phyloP scores from a whole-genome alignment of 1,140 invertebrate species.

The Aphelenchoides fujianensis region DNA sequence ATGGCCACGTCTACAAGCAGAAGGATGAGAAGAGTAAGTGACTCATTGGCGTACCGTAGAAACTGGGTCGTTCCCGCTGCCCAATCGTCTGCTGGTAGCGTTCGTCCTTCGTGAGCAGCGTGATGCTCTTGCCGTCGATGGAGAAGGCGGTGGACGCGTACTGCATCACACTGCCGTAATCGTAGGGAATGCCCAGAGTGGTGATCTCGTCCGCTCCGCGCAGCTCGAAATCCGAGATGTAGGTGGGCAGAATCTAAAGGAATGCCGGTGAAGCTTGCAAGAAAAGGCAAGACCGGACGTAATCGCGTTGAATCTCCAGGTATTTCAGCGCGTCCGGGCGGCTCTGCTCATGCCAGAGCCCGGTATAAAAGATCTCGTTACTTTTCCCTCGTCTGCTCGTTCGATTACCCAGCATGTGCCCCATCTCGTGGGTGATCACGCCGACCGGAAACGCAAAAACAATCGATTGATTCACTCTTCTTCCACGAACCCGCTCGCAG shows the following conservation, averaged over 20 bases:
- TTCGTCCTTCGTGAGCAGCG: slow-evolving; percentile 48
- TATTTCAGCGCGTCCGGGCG: slow-evolving; percentile 61
- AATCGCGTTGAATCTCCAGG: slow-evolving; percentile 60
- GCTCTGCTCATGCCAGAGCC: slow-evolving; percentile 65
- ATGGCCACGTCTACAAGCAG: slow-evolving; percentile 38
- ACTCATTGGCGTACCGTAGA: slow-evolving; percentile 38
- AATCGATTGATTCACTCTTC: no score
- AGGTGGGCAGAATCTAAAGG: slow-evolving; percentile 52
- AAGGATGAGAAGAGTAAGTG: slow-evolving; percentile 18
- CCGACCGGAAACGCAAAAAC: slow-evolving; percentile 44
- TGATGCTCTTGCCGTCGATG: slow-evolving; percentile 49
- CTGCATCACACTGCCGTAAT: slow-evolving; percentile 65
- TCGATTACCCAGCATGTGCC: slow-evolving; percentile 64
- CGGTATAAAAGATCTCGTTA: no score
- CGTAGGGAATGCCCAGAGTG: slow-evolving; percentile 63
- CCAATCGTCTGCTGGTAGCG: slow-evolving; percentile 54
- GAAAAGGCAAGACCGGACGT: no score
- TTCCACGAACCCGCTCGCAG: background rate
- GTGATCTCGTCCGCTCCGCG: slow-evolving; percentile 58
- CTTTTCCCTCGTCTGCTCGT: no score
- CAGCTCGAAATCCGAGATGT: slow-evolving; percentile 55
- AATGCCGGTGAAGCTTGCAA: no score
- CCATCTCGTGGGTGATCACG: slow-evolving; percentile 65
- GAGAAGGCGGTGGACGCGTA: slow-evolving; percentile 63
- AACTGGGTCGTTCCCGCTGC: slow-evolving; percentile 54